Base-by-base conservation (phyloP, 2,888 invertebrate genomes). In the Rosalia funebris region DNA sequence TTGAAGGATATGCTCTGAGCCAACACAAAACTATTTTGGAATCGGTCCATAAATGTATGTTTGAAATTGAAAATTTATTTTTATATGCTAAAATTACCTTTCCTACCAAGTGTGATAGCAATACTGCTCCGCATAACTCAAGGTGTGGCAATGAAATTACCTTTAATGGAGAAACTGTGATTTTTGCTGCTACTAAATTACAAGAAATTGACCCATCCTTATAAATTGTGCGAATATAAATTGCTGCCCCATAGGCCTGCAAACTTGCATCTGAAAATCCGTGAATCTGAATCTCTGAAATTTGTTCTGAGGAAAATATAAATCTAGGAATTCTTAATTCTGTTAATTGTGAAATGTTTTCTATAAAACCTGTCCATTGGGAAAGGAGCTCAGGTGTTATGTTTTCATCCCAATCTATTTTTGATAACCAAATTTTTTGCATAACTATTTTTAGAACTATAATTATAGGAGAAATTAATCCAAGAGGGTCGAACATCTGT, bases 11-110 rank as follows among this genome's bases (percentile, higher is more conserved):
- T 0, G 45, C 12, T 2, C 53, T 55, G 5, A 56, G 11, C 66
- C 67, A 67, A 39, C 31, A 34, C 5, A 67, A 41, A 1, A 48
- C 57, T 2, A 67, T 60, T 54, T 64, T 31, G 7, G 64, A 64
- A 42, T 66, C 64, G 4, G 52, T 61, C 63, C 63, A 66, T 11
- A 64, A 45, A 39, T 62, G 46, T 2, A 60, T 52, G 11, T 20
- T 25, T 10, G 52, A 25, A 17, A 50, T 9, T 1, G 7, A 5
- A 12, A 57, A 17, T 4, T n/a, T 19, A 10, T 25, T 39, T 41
- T 25, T 3, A 45, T 20, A 58, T 46, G 52, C 57, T 1, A 12
- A 12, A n/a, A 59, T 12, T 3, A 60, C 25, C 42, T 52, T 63
- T 15, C 12, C 5, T 4, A 45, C 11, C 12, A 64, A 48, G 11